Percentiles rank a stretch among this genome's conserved stretches.
Conservation (phyloP, 2,888 invertebrate species). For the Aporophyla nigra region DNA sequence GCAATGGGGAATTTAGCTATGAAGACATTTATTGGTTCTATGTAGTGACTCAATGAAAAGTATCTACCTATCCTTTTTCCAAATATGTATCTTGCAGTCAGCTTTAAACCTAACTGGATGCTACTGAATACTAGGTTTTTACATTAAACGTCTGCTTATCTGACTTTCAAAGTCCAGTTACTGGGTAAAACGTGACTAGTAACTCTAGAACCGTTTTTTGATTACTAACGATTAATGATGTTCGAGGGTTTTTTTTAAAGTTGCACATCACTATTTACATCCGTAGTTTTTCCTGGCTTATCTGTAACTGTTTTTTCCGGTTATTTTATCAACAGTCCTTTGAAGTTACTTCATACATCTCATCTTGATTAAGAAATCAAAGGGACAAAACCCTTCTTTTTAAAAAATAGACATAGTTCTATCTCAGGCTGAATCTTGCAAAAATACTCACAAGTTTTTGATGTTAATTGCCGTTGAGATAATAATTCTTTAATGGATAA, state of each 20-base stretch:
- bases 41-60: not conserved
- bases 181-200: not conserved
- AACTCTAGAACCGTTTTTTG: not conserved
- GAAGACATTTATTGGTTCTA: not conserved
- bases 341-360: not conserved
- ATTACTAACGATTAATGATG: not conserved
- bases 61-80: not conserved
- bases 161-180: not conserved
- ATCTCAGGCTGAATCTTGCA: too few species aligned
- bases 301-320: not conserved
- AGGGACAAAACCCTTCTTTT: not conserved
- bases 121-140: not conserved
- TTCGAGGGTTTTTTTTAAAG: not conserved
- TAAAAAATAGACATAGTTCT: not conserved
- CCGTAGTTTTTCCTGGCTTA: not conserved
- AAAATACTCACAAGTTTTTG: too few species aligned
- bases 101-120: not conserved
- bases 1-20: slow-evolving; percentile 3
- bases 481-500: too few species aligned
- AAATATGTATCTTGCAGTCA: not conserved
- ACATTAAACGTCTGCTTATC: not conserved
- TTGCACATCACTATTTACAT: not conserved
- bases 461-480: not conserved
- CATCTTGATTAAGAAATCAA: not conserved
- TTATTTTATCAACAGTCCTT: not conserved